Conservation (phyloP, 2,888 invertebrate genomes). For the Pediacus dermestoides region DNA sequence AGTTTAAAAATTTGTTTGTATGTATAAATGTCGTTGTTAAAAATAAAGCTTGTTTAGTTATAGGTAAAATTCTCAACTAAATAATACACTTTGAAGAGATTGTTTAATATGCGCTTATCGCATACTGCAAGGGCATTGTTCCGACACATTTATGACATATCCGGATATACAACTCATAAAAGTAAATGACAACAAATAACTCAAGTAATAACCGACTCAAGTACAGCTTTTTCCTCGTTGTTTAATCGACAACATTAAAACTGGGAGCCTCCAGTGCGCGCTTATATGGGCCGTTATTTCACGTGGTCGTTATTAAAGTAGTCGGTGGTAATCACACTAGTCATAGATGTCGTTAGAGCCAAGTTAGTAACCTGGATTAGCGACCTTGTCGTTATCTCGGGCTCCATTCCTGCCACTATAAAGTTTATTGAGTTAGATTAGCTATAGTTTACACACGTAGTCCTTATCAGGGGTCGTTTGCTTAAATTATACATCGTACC, state of each 20-base stretch:
- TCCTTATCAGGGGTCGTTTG: constrained; percentile 50
- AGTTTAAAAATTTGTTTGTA: too few relatives aligned
- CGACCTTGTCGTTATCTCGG: constrained; percentile 50
- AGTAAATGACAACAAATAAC: constrained; percentile 37
- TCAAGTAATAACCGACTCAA: constrained; percentile 31
- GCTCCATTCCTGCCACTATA: constrained; percentile 52
- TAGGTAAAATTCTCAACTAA: too few relatives aligned
- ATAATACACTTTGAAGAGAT: too few relatives aligned
- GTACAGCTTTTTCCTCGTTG: constrained; percentile 22
- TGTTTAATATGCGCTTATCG: constrained; percentile 1
- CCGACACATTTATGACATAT: neutral
- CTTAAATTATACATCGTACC: constrained; percentile 47
- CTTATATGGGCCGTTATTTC: constrained; percentile 24
- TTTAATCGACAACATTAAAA: constrained; percentile 11
- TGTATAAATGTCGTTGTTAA: too few relatives aligned
- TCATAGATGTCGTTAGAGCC: constrained; percentile 46
- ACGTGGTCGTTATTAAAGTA: constrained; percentile 21
- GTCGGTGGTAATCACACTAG: constrained; percentile 33
- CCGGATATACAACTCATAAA: constrained; percentile 21
- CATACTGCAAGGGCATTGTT: constrained; percentile 1
- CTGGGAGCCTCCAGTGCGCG: constrained; percentile 20
- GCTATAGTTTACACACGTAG: constrained; percentile 52
- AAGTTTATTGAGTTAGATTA: constrained; percentile 54
- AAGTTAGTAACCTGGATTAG: constrained; percentile 47
- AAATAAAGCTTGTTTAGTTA: too few relatives aligned